Evolutionary conservation across 2,797 vertebrate species (phyloP).

Genomic region (Pangasius sanitwongsei): DNA sequence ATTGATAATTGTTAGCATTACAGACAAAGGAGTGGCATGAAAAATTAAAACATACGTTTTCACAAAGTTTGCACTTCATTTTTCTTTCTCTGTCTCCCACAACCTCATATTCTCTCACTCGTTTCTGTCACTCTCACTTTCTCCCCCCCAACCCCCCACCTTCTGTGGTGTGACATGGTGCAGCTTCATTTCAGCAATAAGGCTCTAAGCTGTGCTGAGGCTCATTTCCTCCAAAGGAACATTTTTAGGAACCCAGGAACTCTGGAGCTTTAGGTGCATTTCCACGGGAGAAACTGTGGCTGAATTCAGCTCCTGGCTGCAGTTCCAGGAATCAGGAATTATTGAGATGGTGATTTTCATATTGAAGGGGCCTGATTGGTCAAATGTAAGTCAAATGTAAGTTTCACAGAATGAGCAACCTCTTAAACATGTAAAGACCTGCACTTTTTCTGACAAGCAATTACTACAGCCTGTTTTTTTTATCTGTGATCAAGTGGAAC

Average conservation of each 20-base stretch:
- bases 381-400: neutral
- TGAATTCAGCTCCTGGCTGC: neutral
- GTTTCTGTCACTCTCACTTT: neutral
- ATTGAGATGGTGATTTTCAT: neutral
- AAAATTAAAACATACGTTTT: slow-evolving; percentile 15
- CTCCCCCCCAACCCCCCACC: too few relatives aligned
- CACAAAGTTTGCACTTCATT: slow-evolving; percentile 36
- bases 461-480: neutral
- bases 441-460: neutral
- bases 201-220: neutral
- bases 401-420: neutral
- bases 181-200: slow-evolving; percentile 6
- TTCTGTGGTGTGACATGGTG: neutral
- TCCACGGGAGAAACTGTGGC: neutral
- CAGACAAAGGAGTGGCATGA: slow-evolving; percentile 56
- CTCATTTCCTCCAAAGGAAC: neutral
- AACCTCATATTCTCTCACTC: neutral
- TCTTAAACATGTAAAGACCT: neutral
- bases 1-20: slow-evolving; percentile 75
- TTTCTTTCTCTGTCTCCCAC: neutral
- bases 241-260: neutral
- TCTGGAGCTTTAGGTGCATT: neutral
- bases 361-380: neutral
- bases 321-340: neutral
- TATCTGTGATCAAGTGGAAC: too few relatives aligned